A percentile compares a stretch with the other conserved stretches of the same genome.
Conservation (phyloP, 2,797 vertebrate species). For the Cyprinella venusta region DNA sequence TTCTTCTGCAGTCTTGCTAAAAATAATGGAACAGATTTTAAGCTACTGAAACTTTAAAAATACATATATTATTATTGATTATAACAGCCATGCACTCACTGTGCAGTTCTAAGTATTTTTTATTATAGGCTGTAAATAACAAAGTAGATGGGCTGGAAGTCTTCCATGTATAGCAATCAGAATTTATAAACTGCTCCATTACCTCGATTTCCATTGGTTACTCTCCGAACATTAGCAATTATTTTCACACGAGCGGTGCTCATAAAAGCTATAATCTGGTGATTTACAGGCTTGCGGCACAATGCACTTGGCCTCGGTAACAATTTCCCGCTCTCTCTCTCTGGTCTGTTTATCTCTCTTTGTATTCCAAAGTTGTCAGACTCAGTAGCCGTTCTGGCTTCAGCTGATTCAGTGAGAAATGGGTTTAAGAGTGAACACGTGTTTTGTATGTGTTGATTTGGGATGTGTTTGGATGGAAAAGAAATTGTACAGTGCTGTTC, state of each 20-base stretch:
- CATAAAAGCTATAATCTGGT: conserved; percentile 83
- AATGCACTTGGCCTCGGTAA: conserved; percentile 35
- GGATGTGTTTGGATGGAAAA: neutral
- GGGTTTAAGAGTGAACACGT: conserved; percentile 30
- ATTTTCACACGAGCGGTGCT: conserved; percentile 80
- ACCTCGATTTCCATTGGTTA: conserved; percentile 83
- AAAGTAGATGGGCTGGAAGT: conserved; percentile 78
- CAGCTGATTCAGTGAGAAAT: conserved; percentile 46
- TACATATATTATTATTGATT: conserved; percentile 71
- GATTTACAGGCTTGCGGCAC: conserved; percentile 76
- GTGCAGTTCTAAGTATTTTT: conserved; percentile 75
- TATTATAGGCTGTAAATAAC: conserved; percentile 78
- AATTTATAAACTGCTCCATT: conserved; percentile 86
- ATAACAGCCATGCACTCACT: conserved; percentile 69
- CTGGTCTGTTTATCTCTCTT: conserved; percentile 71
- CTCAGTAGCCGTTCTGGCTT: conserved; percentile 73
- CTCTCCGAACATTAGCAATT: conserved; percentile 85
- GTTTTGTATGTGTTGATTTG: conserved; percentile 24
- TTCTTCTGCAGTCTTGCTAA: conserved; percentile 16
- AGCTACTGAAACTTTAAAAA: conserved; percentile 49
- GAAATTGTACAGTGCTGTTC: neutral
- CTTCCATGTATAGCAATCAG: conserved; percentile 83
- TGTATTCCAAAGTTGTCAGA: conserved; percentile 69
- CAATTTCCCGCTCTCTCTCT: conserved; percentile 7
- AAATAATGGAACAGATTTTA: conserved; percentile 43